Evolutionary conservation across 2,797 vertebrate species (phyloP).

Genomic region (Eulemur rubriventer): DNA sequence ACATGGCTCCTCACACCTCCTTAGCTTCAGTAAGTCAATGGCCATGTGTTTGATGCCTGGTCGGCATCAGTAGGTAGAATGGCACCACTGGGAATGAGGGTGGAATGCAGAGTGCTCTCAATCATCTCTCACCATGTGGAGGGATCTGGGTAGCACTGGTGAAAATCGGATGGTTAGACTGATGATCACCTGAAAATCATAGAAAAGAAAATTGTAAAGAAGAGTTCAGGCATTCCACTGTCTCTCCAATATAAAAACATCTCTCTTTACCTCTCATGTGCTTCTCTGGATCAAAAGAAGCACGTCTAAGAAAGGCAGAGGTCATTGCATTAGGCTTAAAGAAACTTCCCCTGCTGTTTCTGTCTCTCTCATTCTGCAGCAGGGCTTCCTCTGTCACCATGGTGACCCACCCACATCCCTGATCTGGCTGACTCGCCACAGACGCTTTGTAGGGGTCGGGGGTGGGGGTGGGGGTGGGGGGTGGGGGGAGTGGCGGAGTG

Average conservation of each 20-base stretch:
- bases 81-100: background rate
- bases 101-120: background rate
- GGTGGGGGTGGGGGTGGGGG: too few species aligned
- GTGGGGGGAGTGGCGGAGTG: background rate
- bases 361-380: background rate
- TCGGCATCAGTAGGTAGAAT: background rate
- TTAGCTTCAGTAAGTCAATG: background rate
- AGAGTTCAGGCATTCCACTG: slow-evolving; percentile 45
- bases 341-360: background rate
- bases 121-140: slow-evolving; percentile 93
- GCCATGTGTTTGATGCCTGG: background rate
- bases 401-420: background rate
- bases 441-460: background rate
- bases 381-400: slow-evolving; percentile 11
- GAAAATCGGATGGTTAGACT: slow-evolving; percentile 96
- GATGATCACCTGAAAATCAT: slow-evolving; percentile 94
- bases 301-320: background rate
- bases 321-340: background rate
- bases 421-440: background rate
- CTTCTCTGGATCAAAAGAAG: background rate
- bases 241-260: background rate
- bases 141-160: slow-evolving; percentile 95
- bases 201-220: slow-evolving; percentile 87
- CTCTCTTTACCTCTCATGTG: background rate
- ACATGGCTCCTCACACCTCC: background rate